Base-by-base conservation (phyloP, 2,797 vertebrate species). In the Numenius phaeopus region DNA sequence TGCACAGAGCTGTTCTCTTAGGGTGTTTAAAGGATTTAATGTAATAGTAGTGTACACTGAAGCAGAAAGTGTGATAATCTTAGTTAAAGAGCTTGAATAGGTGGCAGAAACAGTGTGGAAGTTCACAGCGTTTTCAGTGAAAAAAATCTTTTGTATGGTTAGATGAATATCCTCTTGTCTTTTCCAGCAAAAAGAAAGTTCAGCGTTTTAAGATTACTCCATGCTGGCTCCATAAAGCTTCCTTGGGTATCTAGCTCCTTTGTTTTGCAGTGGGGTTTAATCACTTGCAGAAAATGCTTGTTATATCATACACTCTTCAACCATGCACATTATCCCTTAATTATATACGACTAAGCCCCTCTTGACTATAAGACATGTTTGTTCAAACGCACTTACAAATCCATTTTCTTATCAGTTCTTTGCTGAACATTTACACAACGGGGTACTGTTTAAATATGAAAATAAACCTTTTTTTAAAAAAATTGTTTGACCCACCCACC, bases 401-500 rank as follows among this genome's bases (percentile, higher is more conserved):
- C 92, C 90, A 83, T 97, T 94, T 98, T 97, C 95, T 97, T 96
- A 97, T 98, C 89, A 83, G 78, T 92, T 72, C 91, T 92, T 94
- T 93, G 89, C 95, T 93, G 94, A 98, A 96, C 90, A 89, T 98
- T 98, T 97, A 96, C 83, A 87, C 92, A 97, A 97, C 77, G 88
- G 82, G 71, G 80, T 87, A 95, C 78, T 91, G 83, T 94, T 98
- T 97, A 98, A 98, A 97, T 97, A 98, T 98, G 97, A 98, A 98
- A 98, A 98, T 98, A 98, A 98, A 97, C 93, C 57, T 95, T 97
- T 96, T 96, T 97, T 96, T 95, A 79, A 94, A 97, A 94, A 98
- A 98, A 97, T 39, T 39, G 91, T 89, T 98, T 98, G 97, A 98
- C 98, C 98, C 87, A 67, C 98, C 97, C 98, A 98, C 98, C 98